phyloP scores from a whole-genome alignment of 2,797 vertebrate species.

The Poeciliopsis infans region DNA sequence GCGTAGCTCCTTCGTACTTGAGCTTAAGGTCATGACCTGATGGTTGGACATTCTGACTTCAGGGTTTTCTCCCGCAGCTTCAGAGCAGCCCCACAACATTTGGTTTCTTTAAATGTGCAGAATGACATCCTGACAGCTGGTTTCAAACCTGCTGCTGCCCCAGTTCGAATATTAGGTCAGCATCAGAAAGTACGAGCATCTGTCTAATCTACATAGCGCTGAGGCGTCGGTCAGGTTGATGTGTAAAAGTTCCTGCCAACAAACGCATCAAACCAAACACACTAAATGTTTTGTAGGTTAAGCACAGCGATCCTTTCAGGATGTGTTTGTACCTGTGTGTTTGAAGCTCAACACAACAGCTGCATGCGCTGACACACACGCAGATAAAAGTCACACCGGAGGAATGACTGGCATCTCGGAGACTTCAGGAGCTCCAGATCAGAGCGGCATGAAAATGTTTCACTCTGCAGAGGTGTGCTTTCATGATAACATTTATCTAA shows the following conservation, averaged over 20 bases:
- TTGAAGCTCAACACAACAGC: constrained; percentile 10
- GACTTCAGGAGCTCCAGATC: background rate
- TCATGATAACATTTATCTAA: background rate
- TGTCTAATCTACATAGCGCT: constrained; percentile 26
- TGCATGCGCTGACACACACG: constrained; percentile 28
- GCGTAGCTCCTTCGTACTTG: background rate
- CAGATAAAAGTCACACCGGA: constrained; percentile 38
- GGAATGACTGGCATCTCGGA: constrained; percentile 37
- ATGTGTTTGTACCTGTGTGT: background rate
- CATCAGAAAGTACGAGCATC: background rate
- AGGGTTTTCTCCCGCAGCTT: background rate
- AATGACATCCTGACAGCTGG: background rate
- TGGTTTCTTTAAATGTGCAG: background rate
- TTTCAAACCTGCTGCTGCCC: constrained; percentile 15
- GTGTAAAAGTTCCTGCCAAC: background rate
- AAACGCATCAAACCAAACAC: background rate
- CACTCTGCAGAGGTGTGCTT: background rate
- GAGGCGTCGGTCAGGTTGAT: background rate
- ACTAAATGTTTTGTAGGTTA: background rate
- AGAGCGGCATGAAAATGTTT: constrained; percentile 10
- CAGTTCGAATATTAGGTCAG: constrained; percentile 31
- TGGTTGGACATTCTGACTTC: background rate
- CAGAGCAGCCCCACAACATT: background rate
- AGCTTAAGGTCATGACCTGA: background rate
- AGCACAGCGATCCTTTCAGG: background rate